Conservation (phyloP, 2,113 vertebrate species). For the Talpa occidentalis region DNA sequence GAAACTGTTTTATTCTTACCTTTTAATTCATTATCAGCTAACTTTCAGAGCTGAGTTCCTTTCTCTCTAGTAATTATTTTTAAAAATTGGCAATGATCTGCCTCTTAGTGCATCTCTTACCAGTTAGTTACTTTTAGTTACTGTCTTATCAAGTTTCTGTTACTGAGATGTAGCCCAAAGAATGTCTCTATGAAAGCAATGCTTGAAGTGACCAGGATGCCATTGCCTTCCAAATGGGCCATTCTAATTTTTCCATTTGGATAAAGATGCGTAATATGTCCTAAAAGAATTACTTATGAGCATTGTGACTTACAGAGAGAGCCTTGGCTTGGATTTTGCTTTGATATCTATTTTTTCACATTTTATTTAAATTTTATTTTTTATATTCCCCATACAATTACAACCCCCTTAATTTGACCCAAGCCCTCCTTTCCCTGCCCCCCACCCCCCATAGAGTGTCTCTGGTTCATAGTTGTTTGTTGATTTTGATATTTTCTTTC, state of each 20-base stretch:
- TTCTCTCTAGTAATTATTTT: constrained; percentile 32
- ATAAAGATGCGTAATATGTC: not conserved
- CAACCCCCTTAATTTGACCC: no score
- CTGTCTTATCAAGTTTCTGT: not conserved
- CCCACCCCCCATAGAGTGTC: no score
- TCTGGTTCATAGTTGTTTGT: no score
- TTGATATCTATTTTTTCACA: not conserved
- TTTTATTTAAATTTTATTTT: no score
- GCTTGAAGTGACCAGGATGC: not conserved
- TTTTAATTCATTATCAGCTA: not conserved
- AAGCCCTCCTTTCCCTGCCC: no score
- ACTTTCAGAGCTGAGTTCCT: not conserved
- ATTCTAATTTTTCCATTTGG: not conserved
- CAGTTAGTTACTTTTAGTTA: not conserved
- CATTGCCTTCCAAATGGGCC: not conserved
- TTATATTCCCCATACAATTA: no score
- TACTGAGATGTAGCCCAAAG: accelerated
- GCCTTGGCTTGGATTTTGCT: not conserved
- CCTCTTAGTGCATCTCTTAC: not conserved
- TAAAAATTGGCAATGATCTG: not conserved
- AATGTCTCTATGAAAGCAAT: not conserved
- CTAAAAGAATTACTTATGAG: not conserved
- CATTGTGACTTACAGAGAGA: not conserved
- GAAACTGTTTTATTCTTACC: not conserved
- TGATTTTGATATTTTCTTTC: no score